Base-by-base conservation (phyloP, 2,113 vertebrate species). In the Mus pahari region DNA sequence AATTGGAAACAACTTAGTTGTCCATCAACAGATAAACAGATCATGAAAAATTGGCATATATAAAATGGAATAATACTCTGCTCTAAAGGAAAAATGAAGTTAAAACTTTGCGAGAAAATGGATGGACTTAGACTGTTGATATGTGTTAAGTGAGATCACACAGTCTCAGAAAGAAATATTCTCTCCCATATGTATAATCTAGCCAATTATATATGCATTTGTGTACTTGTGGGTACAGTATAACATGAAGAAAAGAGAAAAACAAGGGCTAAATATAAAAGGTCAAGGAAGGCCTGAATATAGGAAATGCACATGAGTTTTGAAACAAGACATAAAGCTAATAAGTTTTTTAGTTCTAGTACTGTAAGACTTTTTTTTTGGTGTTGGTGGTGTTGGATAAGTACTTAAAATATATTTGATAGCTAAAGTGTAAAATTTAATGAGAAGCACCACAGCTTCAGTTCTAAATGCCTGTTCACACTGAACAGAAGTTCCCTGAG, bases 361-460 rank as follows among this genome's bases (percentile, higher is more conserved):
- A 64, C 39, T 62, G 16, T 84, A 84, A 45, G 42, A 42, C 58
- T 31, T 62, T 42, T 64, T 45, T 60, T 60, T 6, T 22, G 9
- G 39, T 31, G 42, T 83, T 84, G 39, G 8, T 64, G 14, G 81
- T 64, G 14, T 60, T 31, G 14, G 58, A 45, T 84, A 62, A 62
- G 39, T 83, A 39, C 81, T 84, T 84, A 42, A 84, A 64, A 84
- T 62, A 64, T 84, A 84, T 64, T 83, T 83, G 81, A 64, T 62
- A 84, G n/a, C 81, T 42, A 42, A 84, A 64, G 58, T 64, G 39
- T 64, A 84, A 45, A 45, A 84, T 84, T 84, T 84, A 84, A 84
- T 64, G 81, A 62, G 58, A 84, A 84, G 39, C 39, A 31, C 14
- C 39, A 45, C 39, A 64, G 81, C 13, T 83, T 83, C 58, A 7